phyloP scores from a whole-genome alignment of 2,797 vertebrate species.

The Acestrorhynchus altus region DNA sequence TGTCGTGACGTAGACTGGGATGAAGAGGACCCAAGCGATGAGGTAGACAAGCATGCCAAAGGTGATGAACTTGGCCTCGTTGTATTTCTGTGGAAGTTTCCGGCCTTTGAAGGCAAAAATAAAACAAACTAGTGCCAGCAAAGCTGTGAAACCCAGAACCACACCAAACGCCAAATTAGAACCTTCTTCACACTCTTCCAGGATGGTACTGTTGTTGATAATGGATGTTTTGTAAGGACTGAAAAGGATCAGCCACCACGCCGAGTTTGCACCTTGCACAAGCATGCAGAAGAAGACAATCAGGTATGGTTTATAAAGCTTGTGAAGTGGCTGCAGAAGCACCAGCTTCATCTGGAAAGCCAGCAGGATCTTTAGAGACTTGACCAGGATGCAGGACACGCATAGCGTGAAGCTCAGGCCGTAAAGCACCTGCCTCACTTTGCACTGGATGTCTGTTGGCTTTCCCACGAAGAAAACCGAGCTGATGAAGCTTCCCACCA shows the following conservation, averaged over 20 bases:
- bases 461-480: constrained; percentile 82
- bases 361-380: constrained; percentile 88
- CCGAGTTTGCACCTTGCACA: constrained; percentile 80
- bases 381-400: constrained; percentile 89
- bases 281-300: constrained; percentile 77
- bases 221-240: constrained; percentile 71
- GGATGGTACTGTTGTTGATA: constrained; percentile 69
- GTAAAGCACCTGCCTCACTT: constrained; percentile 83
- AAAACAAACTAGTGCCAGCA: constrained; percentile 86
- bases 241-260: constrained; percentile 81
- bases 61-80: constrained; percentile 91
- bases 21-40: constrained; percentile 88
- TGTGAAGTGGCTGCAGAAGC: constrained; percentile 76
- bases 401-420: constrained; percentile 88
- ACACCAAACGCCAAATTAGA: constrained; percentile 82
- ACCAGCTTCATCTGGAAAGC: constrained; percentile 87
- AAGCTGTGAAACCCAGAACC: constrained; percentile 85
- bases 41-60: constrained; percentile 93
- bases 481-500: constrained; percentile 82
- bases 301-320: constrained; percentile 77
- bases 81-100: constrained; percentile 90
- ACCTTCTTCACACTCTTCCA: constrained; percentile 84
- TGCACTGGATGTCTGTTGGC: constrained; percentile 80
- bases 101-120: constrained; percentile 88
- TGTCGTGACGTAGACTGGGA: constrained; percentile 85